These are phyloP conservation scores for Odontothrips loti DNA, from an alignment of 2,888 invertebrate genomes.

Conservation along the genomic window DNA sequence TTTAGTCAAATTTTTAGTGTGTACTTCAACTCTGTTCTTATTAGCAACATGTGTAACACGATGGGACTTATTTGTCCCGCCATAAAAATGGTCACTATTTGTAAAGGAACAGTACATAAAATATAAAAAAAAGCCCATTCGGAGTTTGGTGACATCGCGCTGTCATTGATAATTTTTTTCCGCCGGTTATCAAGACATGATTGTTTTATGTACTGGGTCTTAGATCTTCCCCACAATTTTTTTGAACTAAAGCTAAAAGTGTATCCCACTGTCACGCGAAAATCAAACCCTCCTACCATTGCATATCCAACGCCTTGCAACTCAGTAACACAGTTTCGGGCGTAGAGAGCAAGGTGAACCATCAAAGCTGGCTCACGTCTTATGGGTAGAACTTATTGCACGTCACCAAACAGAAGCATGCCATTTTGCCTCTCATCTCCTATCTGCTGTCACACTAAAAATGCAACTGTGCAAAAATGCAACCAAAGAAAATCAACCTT, in stretches of 20 bases:
- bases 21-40: conserved; percentile 5
- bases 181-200: not conserved
- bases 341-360: not conserved
- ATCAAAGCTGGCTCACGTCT: not conserved
- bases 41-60: too few relatives aligned
- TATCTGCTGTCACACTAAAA: too few relatives aligned
- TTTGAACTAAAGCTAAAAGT: not conserved
- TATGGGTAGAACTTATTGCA: not conserved
- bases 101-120: conserved; percentile 18
- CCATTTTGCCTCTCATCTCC: not conserved
- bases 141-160: not conserved
- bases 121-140: not conserved
- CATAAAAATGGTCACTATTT: not conserved
- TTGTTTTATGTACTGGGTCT: conserved; percentile 11
- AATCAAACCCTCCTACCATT: conserved; percentile 7
- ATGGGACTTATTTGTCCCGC: not conserved
- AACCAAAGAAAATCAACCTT: too few relatives aligned
- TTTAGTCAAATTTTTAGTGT: not conserved
- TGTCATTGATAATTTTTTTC: not conserved
- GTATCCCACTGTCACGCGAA: not conserved
- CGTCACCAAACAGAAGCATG: not conserved
- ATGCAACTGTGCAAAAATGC: too few relatives aligned
- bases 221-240: not conserved
- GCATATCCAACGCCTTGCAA: not conserved
- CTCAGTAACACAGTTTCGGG: not conserved